phyloP scores from a whole-genome alignment of 2,888 invertebrate genomes.

The Cephus pulcher region DNA sequence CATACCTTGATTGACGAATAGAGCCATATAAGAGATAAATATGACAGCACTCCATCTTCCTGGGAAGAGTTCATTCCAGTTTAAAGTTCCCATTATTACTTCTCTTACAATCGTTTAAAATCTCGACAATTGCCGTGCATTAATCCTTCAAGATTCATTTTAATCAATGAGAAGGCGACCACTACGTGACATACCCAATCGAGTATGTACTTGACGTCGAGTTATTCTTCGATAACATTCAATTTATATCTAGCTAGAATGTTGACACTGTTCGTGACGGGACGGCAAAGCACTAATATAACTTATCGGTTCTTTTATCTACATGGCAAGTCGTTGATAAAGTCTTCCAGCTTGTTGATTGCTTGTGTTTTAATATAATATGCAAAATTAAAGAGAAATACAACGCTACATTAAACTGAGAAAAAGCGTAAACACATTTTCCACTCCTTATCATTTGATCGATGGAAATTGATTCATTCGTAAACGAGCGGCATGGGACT shows the following conservation, averaged over 20 bases:
- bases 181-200: too few species aligned
- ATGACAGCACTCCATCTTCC: constrained; percentile 83
- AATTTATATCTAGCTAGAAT: not conserved
- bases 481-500: not conserved
- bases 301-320: not conserved
- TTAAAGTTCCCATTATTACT: constrained; percentile 52
- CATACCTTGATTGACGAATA: constrained; percentile 93
- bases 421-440: not conserved
- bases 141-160: not conserved
- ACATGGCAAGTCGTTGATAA: not conserved
- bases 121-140: not conserved
- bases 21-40: constrained; percentile 86
- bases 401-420: not conserved
- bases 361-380: not conserved
- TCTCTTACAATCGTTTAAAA: not conserved
- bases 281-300: not conserved
- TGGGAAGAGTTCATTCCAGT: constrained; percentile 82
- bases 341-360: not conserved
- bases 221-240: not conserved
- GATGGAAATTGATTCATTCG: not conserved
- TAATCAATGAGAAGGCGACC: not conserved
- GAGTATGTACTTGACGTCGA: not conserved
- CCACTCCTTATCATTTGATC: not conserved
- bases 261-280: not conserved
- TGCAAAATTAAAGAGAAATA: not conserved